Evolutionary conservation across 2,888 invertebrate genomes (phyloP).

Genomic region (Linyphia triangularis): DNA sequence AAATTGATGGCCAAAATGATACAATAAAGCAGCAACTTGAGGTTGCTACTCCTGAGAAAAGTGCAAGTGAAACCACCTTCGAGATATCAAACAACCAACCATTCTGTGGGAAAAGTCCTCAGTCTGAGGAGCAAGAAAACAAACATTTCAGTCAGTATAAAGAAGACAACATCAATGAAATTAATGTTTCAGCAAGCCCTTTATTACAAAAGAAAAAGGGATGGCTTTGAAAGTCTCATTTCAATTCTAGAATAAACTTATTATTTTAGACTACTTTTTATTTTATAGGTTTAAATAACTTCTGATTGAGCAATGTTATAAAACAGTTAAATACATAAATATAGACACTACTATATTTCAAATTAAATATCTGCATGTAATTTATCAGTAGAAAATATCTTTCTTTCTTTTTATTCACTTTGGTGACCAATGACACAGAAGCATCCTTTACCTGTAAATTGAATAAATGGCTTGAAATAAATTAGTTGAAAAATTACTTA

Average conservation of each 20-base stretch:
- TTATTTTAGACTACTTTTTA: no score
- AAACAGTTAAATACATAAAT: no score
- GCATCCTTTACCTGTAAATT: no score
- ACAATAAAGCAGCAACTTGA: background rate
- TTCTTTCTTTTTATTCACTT: no score
- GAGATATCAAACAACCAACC: background rate
- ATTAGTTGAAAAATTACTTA: no score
- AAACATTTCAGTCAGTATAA: conserved; percentile 11
- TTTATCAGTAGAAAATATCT: no score
- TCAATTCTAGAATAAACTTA: background rate
- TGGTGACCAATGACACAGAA: no score
- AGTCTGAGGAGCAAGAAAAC: background rate
- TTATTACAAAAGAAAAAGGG: conserved; percentile 29
- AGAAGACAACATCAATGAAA: background rate
- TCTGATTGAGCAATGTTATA: no score
- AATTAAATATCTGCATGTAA: no score
- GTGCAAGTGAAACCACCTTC: background rate
- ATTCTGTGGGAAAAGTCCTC: background rate
- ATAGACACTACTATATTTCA: no score
- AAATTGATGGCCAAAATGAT: conserved; percentile 18
- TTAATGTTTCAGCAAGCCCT: background rate
- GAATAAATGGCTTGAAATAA: no score
- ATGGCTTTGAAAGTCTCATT: conserved; percentile 41
- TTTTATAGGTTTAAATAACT: no score
- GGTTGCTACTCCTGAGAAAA: background rate